Conservation (phyloP, 2,113 vertebrate species). For the Cyprinodon variegatus region DNA sequence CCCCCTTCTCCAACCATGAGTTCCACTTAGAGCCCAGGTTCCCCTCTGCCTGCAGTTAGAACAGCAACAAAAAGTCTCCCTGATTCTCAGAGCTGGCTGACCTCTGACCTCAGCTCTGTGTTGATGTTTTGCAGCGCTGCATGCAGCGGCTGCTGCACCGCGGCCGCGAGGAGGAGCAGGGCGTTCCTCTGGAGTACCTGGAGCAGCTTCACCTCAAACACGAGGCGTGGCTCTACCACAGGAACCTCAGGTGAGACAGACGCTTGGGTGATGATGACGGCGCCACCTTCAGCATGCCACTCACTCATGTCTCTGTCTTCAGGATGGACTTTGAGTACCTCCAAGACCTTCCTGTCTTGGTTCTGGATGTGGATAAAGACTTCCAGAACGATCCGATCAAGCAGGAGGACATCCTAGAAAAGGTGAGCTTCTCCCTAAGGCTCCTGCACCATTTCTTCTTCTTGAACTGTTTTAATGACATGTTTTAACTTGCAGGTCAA, state of each 20-base stretch:
- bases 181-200: conserved; percentile 85
- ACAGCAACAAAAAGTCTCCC: too few species aligned
- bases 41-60: neutral
- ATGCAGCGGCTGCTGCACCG: conserved; percentile 83
- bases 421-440: conserved; percentile 47
- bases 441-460: neutral
- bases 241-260: conserved; percentile 76
- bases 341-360: conserved; percentile 80
- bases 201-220: conserved; percentile 88
- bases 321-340: conserved; percentile 85
- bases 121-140: conserved; percentile 76
- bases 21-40: too few species aligned
- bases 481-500: conserved; percentile 55
- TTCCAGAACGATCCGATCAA: conserved; percentile 86
- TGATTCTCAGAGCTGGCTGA: too few species aligned
- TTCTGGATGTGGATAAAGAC: conserved; percentile 84
- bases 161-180: conserved; percentile 84
- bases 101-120: too few species aligned
- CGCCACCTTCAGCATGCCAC: neutral
- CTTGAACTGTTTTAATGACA: neutral
- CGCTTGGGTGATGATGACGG: neutral
- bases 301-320: conserved; percentile 10
- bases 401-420: conserved; percentile 79
- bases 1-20: too few species aligned
- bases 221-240: conserved; percentile 83